Evolutionary conservation across 2,113 vertebrate species (phyloP), one percentile per base, ranked within the genome.

Genomic region (Natator depressus): DNA sequence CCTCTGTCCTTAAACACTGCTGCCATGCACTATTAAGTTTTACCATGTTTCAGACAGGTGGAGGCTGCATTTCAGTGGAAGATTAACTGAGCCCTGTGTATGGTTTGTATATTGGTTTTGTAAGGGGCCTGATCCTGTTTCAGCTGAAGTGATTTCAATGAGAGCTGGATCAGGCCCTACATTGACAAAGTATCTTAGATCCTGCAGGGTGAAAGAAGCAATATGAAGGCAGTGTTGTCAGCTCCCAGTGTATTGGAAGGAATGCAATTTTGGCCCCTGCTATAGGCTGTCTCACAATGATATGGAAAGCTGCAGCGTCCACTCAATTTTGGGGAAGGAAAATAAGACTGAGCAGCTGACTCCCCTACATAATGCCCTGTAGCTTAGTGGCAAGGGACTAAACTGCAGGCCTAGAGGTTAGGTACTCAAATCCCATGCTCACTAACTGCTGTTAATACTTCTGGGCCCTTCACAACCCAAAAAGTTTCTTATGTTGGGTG

Each of bases 401-500:
- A 95, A 96, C 89, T 89, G 47, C 0, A 51, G 95, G 88, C 95
- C 95, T 93, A 92, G 89, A 96, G 95, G 96, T 96, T 95, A 96
- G 94, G 95, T 95, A 93, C 96, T 93, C 93, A 97, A 96, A 92
- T 96, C 96, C 85, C 96, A 97, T 94, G 95, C 96, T 90, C 96
- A 96, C 95, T 96, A 97, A 95, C 95, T 96, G 92, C 96, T 92
- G 88, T 97, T 97, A 96, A 95, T 94, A 96, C 89, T 95, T 86
- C 91, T 95, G 87, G 96, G 94, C 87, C 92, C 89, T 96, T 96
- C 95, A 92, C 87, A 95, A 96, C 81, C 53, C 85, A 94, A 94
- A 93, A 96, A 62, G 47, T 83, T 94, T 62, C 55, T 91, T 92
- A 27, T 87, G 57, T 54, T 51, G 78, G 46, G 76, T 42, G 88